Base-by-base conservation (phyloP, 2,888 invertebrate genomes). In the Doris montereyensis region DNA sequence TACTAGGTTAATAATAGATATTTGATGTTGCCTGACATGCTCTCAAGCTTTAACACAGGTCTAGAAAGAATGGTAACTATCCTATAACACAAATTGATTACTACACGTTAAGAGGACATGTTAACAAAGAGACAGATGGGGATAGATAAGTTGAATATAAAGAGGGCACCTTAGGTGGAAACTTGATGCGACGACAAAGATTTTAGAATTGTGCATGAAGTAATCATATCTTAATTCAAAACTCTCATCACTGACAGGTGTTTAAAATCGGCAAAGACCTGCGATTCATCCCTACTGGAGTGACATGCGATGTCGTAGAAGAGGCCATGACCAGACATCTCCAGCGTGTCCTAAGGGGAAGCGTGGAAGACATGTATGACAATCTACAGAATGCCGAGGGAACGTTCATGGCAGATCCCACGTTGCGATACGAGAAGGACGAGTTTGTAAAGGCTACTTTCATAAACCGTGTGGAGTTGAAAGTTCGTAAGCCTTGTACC, bases 301-400 rank as follows among this genome's bases (percentile, higher is more conserved):
- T 92, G 73, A 92, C 90, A 8, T 95, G 94, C 87, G 92, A 93
- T 79, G 91, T 94, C 65, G 87, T 94, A n/a, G 92, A 93, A 58
- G 91, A 93, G 60, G 94, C 94, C 0, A 84, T 94, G 10, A 86
- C 88, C 70, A 91, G 94, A 21, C 94, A 94, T 84, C 89, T 89
- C 79, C 87, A 89, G 2, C 91, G 93, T 32, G 92, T 94, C 60
- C 87, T 91, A 4, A 83, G 87, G 57, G 85, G 87, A 75, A 79
- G 85, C 1, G 84, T 88, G 24, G 84, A 85, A 77, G 88, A 88
- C 72, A 85, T 87, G 86, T 87, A 88, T 74, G 86, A 87, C 83
- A 88, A 88, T 80, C 83, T 88, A 41, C 87, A 88, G 80, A 83
- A 88, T 81, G 87, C 88, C 0, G 86, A 85, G 76, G 87, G 87